These are phyloP conservation scores for Zophobas morio DNA, from an alignment of 1,140 invertebrate species.

Conservation along the genomic window DNA sequence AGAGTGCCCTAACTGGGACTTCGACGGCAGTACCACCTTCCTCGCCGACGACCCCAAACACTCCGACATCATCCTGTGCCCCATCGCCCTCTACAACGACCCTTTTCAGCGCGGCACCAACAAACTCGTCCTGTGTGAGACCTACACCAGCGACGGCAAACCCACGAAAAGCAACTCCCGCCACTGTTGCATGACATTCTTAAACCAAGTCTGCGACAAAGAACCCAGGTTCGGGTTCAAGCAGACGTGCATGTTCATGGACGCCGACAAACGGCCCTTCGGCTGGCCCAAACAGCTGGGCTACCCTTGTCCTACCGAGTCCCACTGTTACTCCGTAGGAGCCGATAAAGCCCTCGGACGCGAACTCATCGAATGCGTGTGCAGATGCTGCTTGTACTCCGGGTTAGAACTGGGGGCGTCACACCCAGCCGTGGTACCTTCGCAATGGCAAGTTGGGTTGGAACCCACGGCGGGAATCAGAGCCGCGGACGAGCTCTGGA, in stretches of 20 bases:
- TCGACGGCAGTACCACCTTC: constrained; percentile 91
- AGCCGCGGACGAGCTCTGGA: constrained; percentile 89
- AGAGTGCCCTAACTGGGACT: constrained; percentile 96
- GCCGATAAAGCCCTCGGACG: constrained; percentile 80
- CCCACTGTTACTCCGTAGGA: constrained; percentile 87
- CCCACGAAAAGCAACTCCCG: constrained; percentile 84
- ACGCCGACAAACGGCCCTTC: constrained; percentile 83
- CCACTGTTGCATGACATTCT: constrained; percentile 80
- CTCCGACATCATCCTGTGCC: constrained; percentile 91
- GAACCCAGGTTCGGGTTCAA: constrained; percentile 96
- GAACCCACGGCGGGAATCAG: constrained; percentile 82
- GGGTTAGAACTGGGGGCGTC: constrained; percentile 87
- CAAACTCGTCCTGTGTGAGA: constrained; percentile 92
- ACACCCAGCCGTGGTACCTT: constrained; percentile 92
- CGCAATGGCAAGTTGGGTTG: constrained; percentile 84
- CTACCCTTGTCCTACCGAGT: constrained; percentile 81
- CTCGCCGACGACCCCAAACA: constrained; percentile 85
- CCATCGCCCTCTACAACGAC: constrained; percentile 92
- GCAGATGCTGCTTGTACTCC: constrained; percentile 84
- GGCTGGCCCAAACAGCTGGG: constrained; percentile 89
- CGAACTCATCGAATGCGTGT: constrained; percentile 88
- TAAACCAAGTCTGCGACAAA: constrained; percentile 80
- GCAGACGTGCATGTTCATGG: constrained; percentile 87
- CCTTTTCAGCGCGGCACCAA: constrained; percentile 93
- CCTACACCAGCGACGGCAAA: constrained; percentile 74